Evolutionary conservation across 2,888 invertebrate species (phyloP).

Genomic region (Allacma fusca): DNA sequence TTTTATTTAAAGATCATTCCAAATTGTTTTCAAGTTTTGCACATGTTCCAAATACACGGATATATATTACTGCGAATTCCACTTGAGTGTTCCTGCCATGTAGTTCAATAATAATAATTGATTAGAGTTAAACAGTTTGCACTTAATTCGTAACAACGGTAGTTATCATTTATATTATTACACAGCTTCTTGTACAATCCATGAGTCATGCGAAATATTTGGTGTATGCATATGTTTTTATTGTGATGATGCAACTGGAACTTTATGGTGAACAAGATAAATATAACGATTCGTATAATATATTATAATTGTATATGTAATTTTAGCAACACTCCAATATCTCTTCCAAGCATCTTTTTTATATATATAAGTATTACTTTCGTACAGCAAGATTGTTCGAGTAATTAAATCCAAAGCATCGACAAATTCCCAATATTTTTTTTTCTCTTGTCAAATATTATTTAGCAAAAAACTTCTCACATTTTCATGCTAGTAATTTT

Average conservation of each 20-base stretch:
- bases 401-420: too few relatives aligned
- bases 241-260: not conserved
- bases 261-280: not conserved
- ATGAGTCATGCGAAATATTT: slow-evolving; percentile 24
- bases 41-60: slow-evolving; percentile 17
- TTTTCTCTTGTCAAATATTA: too few relatives aligned
- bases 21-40: slow-evolving; percentile 17
- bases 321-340: too few relatives aligned
- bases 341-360: too few relatives aligned
- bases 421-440: too few relatives aligned
- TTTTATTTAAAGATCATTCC: slow-evolving; percentile 25
- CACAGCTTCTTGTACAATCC: slow-evolving; percentile 28
- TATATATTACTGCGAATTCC: slow-evolving; percentile 25
- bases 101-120: slow-evolving; percentile 19
- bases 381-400: too few relatives aligned
- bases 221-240: not conserved
- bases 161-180: slow-evolving; percentile 20
- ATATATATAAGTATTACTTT: too few relatives aligned
- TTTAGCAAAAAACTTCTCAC: too few relatives aligned
- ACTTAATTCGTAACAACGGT: slow-evolving; percentile 29
- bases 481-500: too few relatives aligned
- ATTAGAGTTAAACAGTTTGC: slow-evolving; percentile 19
- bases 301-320: not conserved
- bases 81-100: slow-evolving; percentile 25
- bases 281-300: not conserved